Evolutionary conservation across 1,140 invertebrate species (phyloP).

Genomic region (Pemphigus obesinymphae): DNA sequence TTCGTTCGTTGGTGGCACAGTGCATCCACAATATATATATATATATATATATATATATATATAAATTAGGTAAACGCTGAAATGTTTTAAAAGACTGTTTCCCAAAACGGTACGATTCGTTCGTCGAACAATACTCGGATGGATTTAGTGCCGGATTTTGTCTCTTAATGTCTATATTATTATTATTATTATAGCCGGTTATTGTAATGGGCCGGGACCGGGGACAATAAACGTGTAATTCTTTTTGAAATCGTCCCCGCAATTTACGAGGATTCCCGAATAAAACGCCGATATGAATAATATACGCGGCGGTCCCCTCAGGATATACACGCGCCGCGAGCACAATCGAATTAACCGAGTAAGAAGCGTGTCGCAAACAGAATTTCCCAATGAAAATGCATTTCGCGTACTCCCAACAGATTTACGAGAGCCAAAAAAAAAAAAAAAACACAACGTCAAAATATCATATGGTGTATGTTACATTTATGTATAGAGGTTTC

Average conservation of each 20-base stretch:
- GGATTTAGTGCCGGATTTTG: background rate
- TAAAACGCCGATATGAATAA: slow-evolving; percentile 18
- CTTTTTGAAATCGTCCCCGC: background rate
- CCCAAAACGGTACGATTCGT: background rate
- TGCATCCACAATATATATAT: too few relatives aligned
- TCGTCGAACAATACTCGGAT: background rate
- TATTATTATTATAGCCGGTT: background rate
- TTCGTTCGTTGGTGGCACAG: background rate
- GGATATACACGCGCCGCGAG: background rate
- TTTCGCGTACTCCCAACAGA: background rate
- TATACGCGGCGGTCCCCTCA: background rate
- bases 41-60: too few relatives aligned
- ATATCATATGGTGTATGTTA: too few relatives aligned
- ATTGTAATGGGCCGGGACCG: background rate
- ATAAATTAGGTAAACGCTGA: background rate
- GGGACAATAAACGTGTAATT: background rate
- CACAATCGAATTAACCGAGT: background rate
- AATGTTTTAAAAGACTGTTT: background rate
- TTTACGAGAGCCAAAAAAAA: background rate
- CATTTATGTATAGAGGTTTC: too few relatives aligned
- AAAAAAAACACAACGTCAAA: background rate
- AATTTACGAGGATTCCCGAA: background rate
- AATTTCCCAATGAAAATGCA: background rate
- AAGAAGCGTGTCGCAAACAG: background rate
- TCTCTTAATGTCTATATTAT: background rate